These are phyloP conservation scores for Rhyzopertha dominica DNA, from an alignment of 1,140 invertebrate species.

Conservation along the genomic window DNA sequence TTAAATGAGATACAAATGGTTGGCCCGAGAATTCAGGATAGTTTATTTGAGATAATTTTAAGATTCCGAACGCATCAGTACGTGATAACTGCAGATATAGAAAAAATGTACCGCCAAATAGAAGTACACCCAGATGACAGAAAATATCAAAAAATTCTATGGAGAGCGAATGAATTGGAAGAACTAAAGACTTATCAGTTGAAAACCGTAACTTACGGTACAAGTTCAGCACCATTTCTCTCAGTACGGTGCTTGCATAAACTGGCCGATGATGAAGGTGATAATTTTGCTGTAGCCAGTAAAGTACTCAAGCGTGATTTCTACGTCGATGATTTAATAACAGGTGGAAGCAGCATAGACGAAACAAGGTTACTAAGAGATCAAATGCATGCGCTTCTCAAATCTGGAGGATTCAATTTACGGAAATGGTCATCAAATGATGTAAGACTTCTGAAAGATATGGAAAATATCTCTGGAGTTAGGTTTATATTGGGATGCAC, in stretches of 20 bases:
- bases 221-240: constrained; percentile 22
- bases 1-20: constrained; percentile 32
- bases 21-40: constrained; percentile 32
- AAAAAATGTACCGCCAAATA: constrained; percentile 45
- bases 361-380: constrained; percentile 18
- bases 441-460: background rate
- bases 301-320: constrained; percentile 14
- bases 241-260: constrained; percentile 19
- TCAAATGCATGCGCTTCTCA: no score
- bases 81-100: constrained; percentile 44
- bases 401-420: constrained; percentile 40
- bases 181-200: constrained; percentile 30
- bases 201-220: constrained; percentile 36
- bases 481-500: constrained; percentile 8
- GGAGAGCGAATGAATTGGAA: constrained; percentile 22
- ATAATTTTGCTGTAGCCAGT: background rate
- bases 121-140: constrained; percentile 33
- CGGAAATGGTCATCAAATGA: constrained; percentile 43
- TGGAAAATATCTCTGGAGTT: background rate
- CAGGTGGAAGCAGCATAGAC: constrained; percentile 18
- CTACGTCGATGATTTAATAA: constrained; percentile 24
- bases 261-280: constrained; percentile 17
- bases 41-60: constrained; percentile 39
- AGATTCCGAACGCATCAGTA: constrained; percentile 42
- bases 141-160: constrained; percentile 23